Evolutionary conservation across 2,797 vertebrate genomes (phyloP).

Genomic region (Sebastes kiyomatsui): DNA sequence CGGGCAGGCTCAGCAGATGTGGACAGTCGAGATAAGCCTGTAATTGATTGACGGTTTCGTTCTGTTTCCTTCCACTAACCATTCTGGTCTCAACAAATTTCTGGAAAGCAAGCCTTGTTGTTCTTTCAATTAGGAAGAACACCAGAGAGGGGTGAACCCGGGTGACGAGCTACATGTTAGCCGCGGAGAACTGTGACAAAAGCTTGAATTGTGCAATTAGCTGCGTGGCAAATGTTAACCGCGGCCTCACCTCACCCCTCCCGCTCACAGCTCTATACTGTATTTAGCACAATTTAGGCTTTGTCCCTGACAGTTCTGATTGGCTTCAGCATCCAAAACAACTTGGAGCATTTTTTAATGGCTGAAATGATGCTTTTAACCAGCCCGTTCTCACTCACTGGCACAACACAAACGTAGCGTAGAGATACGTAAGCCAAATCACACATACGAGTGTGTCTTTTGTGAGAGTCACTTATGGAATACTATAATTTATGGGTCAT

Average conservation of each 20-base stretch:
- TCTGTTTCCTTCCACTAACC: conserved; percentile 16
- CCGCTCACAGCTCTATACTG: background rate
- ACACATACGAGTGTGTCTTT: background rate
- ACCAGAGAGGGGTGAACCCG: background rate
- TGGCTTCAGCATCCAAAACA: background rate
- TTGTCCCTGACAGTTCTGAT: background rate
- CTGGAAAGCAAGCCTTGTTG: conserved; percentile 6
- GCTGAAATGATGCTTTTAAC: background rate
- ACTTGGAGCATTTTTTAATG: background rate
- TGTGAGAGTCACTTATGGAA: background rate
- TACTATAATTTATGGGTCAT: background rate
- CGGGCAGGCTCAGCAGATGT: conserved; percentile 17
- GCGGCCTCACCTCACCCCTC: background rate
- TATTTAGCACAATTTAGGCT: background rate
- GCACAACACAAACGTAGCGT: background rate
- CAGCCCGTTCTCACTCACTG: background rate
- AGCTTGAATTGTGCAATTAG: conserved; percentile 29
- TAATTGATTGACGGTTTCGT: conserved; percentile 28
- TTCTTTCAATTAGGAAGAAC: conserved; percentile 21
- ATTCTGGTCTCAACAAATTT: background rate
- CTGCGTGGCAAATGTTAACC: conserved; percentile 16
- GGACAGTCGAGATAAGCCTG: conserved; percentile 29
- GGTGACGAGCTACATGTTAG: background rate
- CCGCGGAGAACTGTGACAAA: conserved; percentile 21
- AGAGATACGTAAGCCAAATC: background rate